Evolutionary conservation across 2,113 vertebrate genomes (phyloP), one percentile per base, ranked within the genome.

Genomic region (Cottus gobio): DNA sequence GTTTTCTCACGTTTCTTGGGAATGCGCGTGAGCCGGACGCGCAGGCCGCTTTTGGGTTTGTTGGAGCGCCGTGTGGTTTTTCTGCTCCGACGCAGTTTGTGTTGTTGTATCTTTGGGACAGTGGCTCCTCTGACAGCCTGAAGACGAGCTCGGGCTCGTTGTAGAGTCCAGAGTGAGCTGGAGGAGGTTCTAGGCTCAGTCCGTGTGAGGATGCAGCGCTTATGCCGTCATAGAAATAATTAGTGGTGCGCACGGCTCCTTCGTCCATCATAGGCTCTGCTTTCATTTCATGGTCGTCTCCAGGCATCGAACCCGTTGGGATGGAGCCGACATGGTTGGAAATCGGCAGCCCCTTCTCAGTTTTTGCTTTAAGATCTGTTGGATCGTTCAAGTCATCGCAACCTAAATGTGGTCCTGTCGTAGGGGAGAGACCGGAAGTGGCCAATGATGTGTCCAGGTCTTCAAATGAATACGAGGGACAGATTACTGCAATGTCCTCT

Each of bases 1-100:
- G 89, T 68, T 93, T 93, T 31, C 89, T 78, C 28, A 68, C 39
- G 3, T 87, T 85, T 7, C 84, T 85, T 70, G 89, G 85, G 28
- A 84, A 83, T 24, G 64, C 84, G 63, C 60, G 86, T 13, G 88
- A 84, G 54, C 66, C 83, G 0, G 87, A 77, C 11, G 79, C 64
- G 39, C 68, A 34, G 34, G 36, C 79, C 1, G 11, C 58, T 73
- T 80, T 80, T 1, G 79, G 56, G 46, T 68, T 90, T 36, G 77
- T 65, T 9, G 65, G 62, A n/a, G 73, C 56, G 24, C 28, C 54
- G 37, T 76, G 36, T n/a, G 62, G 64, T 46, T 84, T 56, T 16
- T 73, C 57, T 46, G 57, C 69, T 65, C 50, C 5, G 0, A 11
- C 12, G n/a, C 39, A 5, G 7, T 54, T 62, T 28, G 28, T 15